Evolutionary conservation across 2,888 invertebrate genomes (phyloP).

Genomic region (Synergus laeviventris): DNA sequence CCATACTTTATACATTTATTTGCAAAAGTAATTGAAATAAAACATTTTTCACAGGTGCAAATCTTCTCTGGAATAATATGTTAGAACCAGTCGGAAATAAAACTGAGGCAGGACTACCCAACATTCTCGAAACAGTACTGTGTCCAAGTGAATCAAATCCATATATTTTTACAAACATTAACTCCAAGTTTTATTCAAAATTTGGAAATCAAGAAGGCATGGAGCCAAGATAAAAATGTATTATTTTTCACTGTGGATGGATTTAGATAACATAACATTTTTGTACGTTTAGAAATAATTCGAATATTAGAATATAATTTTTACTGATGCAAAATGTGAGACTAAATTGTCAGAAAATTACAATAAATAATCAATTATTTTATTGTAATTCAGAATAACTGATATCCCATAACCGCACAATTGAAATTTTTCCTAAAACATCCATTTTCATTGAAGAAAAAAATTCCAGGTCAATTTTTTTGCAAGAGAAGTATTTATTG

Average conservation of each 20-base stretch:
- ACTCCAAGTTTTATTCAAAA: conserved; percentile 75
- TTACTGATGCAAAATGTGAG: background rate
- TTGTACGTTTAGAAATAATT: background rate
- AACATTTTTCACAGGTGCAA: conserved; percentile 79
- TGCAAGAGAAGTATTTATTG: no score
- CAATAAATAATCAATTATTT: background rate
- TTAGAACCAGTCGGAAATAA: conserved; percentile 84
- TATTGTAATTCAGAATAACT: background rate
- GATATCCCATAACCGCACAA: background rate
- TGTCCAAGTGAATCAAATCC: conserved; percentile 81
- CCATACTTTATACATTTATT: background rate
- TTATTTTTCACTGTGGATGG: background rate
- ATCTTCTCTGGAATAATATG: conserved; percentile 85
- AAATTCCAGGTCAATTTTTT: no score
- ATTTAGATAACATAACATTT: background rate
- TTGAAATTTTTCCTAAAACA: no score
- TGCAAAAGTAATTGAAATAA: background rate
- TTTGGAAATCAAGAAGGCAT: conserved; percentile 75
- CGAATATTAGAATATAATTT: background rate
- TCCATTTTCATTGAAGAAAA: no score
- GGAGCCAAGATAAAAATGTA: conserved; percentile 53
- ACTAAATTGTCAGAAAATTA: background rate
- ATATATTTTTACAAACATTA: conserved; percentile 82
- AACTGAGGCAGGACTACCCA: conserved; percentile 77
- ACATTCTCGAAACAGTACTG: conserved; percentile 80